Conservation (phyloP, 2,113 vertebrate species). For the Coracopsis vasa region DNA sequence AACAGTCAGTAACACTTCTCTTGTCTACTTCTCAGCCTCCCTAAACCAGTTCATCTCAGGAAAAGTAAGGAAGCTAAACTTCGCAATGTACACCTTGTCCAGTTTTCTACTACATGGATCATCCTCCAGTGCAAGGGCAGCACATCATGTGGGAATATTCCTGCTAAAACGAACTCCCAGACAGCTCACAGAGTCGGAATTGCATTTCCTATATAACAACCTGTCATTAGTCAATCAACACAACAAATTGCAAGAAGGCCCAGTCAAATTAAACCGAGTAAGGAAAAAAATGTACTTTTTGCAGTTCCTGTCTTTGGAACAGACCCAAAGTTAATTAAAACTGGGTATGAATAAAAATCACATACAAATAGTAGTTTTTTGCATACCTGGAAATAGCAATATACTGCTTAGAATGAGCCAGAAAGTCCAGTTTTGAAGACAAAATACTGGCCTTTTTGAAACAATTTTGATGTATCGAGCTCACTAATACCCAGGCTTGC, state of each 20-base stretch:
- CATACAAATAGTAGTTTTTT: background rate
- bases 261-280: background rate
- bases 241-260: background rate
- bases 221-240: background rate
- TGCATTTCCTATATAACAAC: background rate
- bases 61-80: background rate
- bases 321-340: background rate
- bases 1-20: background rate
- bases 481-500: background rate
- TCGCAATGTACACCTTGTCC: fast-evolving
- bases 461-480: background rate
- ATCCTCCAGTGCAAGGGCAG: background rate
- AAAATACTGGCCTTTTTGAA: background rate
- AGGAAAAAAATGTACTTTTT: background rate
- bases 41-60: background rate
- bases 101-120: background rate
- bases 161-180: background rate
- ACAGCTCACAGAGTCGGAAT: background rate
- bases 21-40: background rate
- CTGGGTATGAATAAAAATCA: background rate
- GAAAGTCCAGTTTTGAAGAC: background rate
- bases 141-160: background rate
- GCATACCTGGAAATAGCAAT: background rate
- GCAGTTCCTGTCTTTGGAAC: background rate
- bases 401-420: background rate